Conservation (phyloP, 2,797 vertebrate species). For the Paguma larvata region DNA sequence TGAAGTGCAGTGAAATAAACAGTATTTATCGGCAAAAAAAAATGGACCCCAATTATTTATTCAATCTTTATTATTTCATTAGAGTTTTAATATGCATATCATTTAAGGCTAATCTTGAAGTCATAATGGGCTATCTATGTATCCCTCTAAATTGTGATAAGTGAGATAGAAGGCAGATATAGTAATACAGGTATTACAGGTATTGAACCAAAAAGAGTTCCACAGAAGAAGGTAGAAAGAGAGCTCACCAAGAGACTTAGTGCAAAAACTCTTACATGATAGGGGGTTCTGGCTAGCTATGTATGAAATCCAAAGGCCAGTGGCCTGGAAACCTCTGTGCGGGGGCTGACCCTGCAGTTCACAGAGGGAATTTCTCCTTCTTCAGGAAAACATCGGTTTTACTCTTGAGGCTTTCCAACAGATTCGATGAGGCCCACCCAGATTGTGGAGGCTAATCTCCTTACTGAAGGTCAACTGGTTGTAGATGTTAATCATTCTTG, state of each 20-base stretch:
- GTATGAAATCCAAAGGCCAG: background rate
- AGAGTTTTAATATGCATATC: background rate
- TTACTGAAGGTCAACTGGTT: background rate
- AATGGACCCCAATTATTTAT: background rate
- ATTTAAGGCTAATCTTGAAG: conserved; percentile 33
- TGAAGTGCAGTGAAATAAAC: conserved; percentile 13
- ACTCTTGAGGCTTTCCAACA: background rate
- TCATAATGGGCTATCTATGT: background rate
- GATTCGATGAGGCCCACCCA: background rate
- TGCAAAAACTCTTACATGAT: background rate
- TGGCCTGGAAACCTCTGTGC: background rate
- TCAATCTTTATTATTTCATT: conserved; percentile 29
- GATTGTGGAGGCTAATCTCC: background rate
- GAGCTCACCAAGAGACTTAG: background rate
- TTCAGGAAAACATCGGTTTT: background rate
- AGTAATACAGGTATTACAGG: background rate
- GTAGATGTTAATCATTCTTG: background rate
- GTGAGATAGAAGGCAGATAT: background rate
- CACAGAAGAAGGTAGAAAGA: background rate
- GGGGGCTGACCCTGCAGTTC: background rate
- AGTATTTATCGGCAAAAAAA: background rate
- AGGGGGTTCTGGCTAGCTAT: background rate
- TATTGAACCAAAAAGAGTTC: background rate
- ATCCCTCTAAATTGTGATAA: background rate
- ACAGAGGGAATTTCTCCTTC: background rate